Base-by-base conservation (phyloP, 1,140 invertebrate species). In the Conus betulinus region DNA sequence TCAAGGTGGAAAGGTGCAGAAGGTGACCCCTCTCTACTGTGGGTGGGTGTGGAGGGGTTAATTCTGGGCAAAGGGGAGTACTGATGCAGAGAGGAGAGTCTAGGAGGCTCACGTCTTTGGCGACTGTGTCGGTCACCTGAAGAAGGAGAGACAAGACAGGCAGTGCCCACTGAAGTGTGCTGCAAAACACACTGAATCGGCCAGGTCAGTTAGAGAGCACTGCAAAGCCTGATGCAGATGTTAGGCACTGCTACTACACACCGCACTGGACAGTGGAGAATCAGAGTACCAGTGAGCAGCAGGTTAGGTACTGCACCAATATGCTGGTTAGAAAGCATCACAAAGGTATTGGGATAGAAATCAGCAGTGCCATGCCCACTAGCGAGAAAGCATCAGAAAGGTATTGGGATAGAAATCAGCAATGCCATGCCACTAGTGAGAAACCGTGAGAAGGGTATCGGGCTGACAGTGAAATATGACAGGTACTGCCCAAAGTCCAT, bases 31-130 rank as follows among this genome's bases (percentile, higher is more conserved):
- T 84, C 87, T 1, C 74, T 67, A 63, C 88, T 89, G 51, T 81
- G 81, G 39, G 67, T 6, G 15, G 88, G 79, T 20, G 53, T 86
- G 27, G 85, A 27, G 25, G 88, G 76, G 85, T 88, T 88, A 55
- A 91, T 90, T 90, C 88, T 89, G 84, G 91, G 91, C 53, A 91
- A 85, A 13, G 91, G 90, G 67, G 91, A 89, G 71, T 90, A 89
- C 60, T 85, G 89, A 39, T 87, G 84, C 20, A 57, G 88, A 60
- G 91, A 90, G 84, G 91, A 90, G 85, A 82, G 81, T 39, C 86
- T 81, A 88, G 88, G 53, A 27, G 63, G 51, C n/a, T n/a, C 84
- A 51, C 67, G 88, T 11, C 89, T 60, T 51, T 79, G 74, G 87
- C 87, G 84, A 82, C 86, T 91, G 85, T 74, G 74, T 15, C 17